Evolutionary conservation across 2,113 vertebrate genomes (phyloP).

Genomic region (Rhinoderma darwinii): DNA sequence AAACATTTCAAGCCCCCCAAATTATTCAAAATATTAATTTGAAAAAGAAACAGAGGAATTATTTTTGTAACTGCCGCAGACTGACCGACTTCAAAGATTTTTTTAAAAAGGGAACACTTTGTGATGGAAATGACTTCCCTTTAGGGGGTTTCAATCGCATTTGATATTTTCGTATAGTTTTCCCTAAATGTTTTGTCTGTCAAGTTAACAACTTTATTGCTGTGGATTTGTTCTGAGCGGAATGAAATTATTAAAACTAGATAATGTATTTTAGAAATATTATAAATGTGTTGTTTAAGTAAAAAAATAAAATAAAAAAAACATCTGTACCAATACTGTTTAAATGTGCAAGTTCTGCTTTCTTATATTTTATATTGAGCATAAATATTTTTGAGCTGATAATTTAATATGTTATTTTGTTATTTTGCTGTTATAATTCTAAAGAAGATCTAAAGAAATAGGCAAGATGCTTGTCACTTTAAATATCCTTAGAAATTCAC

Average conservation of each 20-base stretch:
- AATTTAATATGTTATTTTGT: too few relatives aligned
- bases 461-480: too few relatives aligned
- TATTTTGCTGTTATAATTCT: too few relatives aligned
- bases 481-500: too few relatives aligned
- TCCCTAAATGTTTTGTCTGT: slow-evolving; percentile 67
- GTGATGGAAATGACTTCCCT: slow-evolving; percentile 76
- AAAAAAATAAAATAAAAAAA: background rate
- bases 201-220: slow-evolving; percentile 55
- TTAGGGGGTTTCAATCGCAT: slow-evolving; percentile 65
- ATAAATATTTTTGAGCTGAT: too few relatives aligned
- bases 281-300: background rate
- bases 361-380: too few relatives aligned
- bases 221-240: background rate
- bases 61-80: slow-evolving; percentile 67
- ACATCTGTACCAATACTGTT: background rate
- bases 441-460: too few relatives aligned
- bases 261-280: background rate
- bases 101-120: slow-evolving; percentile 71
- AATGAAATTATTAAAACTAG: background rate
- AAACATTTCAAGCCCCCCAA: slow-evolving; percentile 72
- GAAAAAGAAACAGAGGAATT: slow-evolving; percentile 73
- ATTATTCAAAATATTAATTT: slow-evolving; percentile 77
- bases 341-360: background rate
- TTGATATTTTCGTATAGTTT: slow-evolving; percentile 69
- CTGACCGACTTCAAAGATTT: slow-evolving; percentile 74